These are phyloP conservation scores for Desmophyllum pertusum DNA, from an alignment of 92 coral and sea anemone genomes.

Conservation along the genomic window DNA sequence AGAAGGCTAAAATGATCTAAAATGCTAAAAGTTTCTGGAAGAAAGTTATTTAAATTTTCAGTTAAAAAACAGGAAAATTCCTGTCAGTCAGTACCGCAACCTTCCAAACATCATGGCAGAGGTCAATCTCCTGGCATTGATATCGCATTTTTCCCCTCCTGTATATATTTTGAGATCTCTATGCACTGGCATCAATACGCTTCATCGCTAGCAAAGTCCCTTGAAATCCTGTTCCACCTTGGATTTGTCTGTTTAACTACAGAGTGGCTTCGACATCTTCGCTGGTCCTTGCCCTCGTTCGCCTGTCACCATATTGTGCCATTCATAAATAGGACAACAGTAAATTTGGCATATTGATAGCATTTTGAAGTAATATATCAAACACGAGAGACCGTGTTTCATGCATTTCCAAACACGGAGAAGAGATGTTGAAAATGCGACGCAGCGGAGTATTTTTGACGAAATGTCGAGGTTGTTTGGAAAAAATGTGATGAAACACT, in stretches of 20 bases:
- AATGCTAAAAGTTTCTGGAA: too few relatives aligned
- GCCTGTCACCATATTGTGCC: slow-evolving; percentile 3
- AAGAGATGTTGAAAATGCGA: too few relatives aligned
- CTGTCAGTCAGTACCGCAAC: too few relatives aligned
- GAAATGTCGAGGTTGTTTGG: too few relatives aligned
- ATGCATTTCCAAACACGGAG: too few relatives aligned
- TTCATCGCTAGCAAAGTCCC: not conserved
- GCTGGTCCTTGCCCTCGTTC: slow-evolving; percentile 29
- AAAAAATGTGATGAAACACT: too few relatives aligned
- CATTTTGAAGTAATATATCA: too few relatives aligned
- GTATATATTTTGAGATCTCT: not conserved
- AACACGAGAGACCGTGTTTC: too few relatives aligned
- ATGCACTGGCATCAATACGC: slow-evolving; percentile 4
- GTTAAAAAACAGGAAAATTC: too few relatives aligned
- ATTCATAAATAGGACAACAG: not conserved
- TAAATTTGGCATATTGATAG: not conserved
- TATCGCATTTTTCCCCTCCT: not conserved
- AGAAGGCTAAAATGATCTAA: too few relatives aligned
- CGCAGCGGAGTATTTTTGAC: too few relatives aligned
- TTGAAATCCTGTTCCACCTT: slow-evolving; percentile 12
- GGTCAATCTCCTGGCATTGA: not conserved
- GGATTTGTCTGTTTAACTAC: slow-evolving; percentile 31
- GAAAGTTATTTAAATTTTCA: too few relatives aligned
- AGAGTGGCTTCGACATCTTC: slow-evolving; percentile 28
- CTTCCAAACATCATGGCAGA: not conserved